Percentiles rank a stretch among this genome's conserved stretches.
Conservation (phyloP, 2,797 vertebrate species). For the Anabacerthia variegaticeps region DNA sequence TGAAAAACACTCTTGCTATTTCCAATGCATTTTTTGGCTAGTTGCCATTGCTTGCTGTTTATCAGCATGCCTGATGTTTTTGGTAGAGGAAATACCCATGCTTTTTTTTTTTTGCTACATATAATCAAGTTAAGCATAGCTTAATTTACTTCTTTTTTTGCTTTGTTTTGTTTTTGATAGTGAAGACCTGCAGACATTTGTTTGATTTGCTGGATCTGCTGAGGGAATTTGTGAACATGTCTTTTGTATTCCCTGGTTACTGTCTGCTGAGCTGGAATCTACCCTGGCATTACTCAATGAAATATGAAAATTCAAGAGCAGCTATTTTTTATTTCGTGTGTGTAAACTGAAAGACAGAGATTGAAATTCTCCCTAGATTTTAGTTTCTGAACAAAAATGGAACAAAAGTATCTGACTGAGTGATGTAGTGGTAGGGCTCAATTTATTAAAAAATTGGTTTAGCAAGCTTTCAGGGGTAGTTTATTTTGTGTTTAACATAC, state of each 20-base stretch:
- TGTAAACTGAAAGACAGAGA: background rate
- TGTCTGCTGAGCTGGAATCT: background rate
- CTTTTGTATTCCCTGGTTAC: background rate
- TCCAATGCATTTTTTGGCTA: background rate
- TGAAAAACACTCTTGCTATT: background rate
- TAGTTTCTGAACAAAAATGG: background rate
- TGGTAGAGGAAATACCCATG: background rate
- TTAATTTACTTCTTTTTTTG: background rate
- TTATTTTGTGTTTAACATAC: background rate
- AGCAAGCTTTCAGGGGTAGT: background rate
- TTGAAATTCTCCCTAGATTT: background rate
- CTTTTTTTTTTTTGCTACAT: background rate
- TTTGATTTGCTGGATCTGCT: background rate
- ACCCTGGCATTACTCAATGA: background rate
- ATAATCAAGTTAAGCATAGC: background rate
- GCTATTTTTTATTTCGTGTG: background rate
- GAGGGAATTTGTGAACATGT: background rate
- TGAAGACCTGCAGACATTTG: background rate
- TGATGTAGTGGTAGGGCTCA: background rate
- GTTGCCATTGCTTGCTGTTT: conserved; percentile 14
- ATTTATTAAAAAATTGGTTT: background rate
- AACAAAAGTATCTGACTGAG: background rate
- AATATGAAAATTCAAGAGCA: background rate
- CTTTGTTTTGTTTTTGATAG: background rate
- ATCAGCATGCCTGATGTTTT: background rate